Conservation (phyloP, 2,797 vertebrate species). For the Darevskia nairensis region DNA sequence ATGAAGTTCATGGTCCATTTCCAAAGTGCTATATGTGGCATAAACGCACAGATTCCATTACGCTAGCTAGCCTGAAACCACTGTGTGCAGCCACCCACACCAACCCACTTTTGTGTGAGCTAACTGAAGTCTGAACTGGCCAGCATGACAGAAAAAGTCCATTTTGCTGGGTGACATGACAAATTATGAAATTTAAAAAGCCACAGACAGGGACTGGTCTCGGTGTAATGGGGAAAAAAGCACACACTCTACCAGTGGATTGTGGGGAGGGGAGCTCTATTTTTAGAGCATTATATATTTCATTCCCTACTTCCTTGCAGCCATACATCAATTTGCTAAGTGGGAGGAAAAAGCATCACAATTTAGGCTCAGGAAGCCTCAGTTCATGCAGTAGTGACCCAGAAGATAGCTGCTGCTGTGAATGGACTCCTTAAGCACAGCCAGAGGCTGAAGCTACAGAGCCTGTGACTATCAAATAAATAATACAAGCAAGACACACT, state of each 20-base stretch:
- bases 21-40: background rate
- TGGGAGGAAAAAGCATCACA: constrained; percentile 11
- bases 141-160: constrained; percentile 48
- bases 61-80: background rate
- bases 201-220: constrained; percentile 50
- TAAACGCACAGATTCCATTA: background rate
- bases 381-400: constrained; percentile 53
- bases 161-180: constrained; percentile 65
- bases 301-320: background rate
- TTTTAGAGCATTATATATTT: constrained; percentile 31
- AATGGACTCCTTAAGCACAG: constrained; percentile 34
- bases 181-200: constrained; percentile 69
- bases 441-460: constrained; percentile 41
- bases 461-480: constrained; percentile 9
- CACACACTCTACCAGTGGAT: constrained; percentile 29
- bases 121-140: constrained; percentile 1
- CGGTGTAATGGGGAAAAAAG: constrained; percentile 56
- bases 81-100: constrained; percentile 14
- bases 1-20: background rate
- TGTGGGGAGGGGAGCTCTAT: constrained; percentile 20
- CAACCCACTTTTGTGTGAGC: fast-evolving
- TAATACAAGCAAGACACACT: constrained; percentile 21
- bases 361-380: constrained; percentile 31
- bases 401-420: constrained; percentile 12
- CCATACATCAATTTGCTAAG: constrained; percentile 51